Evolutionary conservation across 1,140 invertebrate species (phyloP), one percentile per base, ranked within the genome.

Genomic region (Saxidomus purpurata): DNA sequence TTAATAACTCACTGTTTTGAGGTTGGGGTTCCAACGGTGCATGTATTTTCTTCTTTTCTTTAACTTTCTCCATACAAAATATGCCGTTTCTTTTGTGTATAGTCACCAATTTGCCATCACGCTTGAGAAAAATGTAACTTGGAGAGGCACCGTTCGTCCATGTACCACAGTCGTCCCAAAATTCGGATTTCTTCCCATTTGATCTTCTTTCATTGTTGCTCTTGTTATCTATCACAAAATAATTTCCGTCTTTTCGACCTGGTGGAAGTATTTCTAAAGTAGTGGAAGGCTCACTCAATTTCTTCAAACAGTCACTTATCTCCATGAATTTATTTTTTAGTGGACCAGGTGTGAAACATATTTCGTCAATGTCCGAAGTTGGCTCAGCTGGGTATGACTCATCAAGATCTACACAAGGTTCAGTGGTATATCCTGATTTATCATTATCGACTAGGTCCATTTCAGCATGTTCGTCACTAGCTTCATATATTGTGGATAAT

Each of bases 121-220:
- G 19, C 19, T 71, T 17, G 15, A 85, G 22, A 38, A 28, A 74
- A 11, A 13, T 69, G 0, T 13, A 47, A 15, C 11, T 71, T 13
- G 63, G 43, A 17, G 83, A 55, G 19, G 59, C 19, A 9, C 61
- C 61, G 43, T 38, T 36, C 17, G 43, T 17, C 43, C 43, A 47
- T 47, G 43, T 47, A 9, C 43, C 43, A 47, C 43, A 47, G 43
- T 85, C 63, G 36, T 74, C 67, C 83, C 83, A 85, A 36, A 85
- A 85, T 55, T 85, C 61, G 6, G 83, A 85, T 25, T 34, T 43
- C 25, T 67, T 63, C 13, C 61, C 81, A 28, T 69, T n/a, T n/a
- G n/a, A n/a, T n/a, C n/a, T n/a, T n/a, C n/a, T n/a, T n/a, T n/a
- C n/a, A n/a, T n/a, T n/a, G 61, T 83, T 63, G 22, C 22, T 43